Conservation (phyloP, 30 jellyfish, hydroid and myxozoan genomes). For the Aurelia sp. region DNA sequence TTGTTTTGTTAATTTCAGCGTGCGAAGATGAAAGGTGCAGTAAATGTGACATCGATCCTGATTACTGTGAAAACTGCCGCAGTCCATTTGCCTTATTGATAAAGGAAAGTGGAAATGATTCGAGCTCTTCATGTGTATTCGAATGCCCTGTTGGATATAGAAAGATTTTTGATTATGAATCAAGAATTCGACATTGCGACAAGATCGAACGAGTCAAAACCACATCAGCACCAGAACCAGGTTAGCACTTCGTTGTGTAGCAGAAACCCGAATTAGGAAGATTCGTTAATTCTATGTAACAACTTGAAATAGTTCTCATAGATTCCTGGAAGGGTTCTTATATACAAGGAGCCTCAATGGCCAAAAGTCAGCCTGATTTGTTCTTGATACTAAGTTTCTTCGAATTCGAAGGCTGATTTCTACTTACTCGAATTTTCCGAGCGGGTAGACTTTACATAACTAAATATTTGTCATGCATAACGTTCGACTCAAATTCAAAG, state of each 20-base stretch:
- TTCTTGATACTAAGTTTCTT: too few relatives aligned
- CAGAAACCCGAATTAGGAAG: too few relatives aligned
- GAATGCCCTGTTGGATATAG: constrained; percentile 49
- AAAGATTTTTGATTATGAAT: constrained; percentile 1
- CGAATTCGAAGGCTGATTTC: too few relatives aligned
- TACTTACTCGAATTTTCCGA: too few relatives aligned
- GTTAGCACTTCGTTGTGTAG: not conserved
- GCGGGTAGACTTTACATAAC: too few relatives aligned
- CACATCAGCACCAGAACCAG: not conserved
- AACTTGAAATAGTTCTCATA: too few relatives aligned
- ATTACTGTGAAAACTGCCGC: constrained; percentile 36
- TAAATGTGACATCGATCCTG: constrained; percentile 13
- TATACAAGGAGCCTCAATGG: too few relatives aligned
- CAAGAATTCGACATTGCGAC: constrained; percentile 14
- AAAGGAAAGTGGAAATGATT: constrained; percentile 5
- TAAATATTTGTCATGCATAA: too few relatives aligned
- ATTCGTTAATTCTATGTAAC: too few relatives aligned
- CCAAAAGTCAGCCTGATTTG: too few relatives aligned
- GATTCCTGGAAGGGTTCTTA: too few relatives aligned
- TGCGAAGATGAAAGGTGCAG: constrained; percentile 28
- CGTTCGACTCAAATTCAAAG: too few relatives aligned
- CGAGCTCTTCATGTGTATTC: not conserved
- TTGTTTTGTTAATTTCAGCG: constrained; percentile 4
- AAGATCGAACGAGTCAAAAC: not conserved
- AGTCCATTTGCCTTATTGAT: constrained; percentile 13